A percentile compares a stretch with the other conserved stretches of the same genome.
These are phyloP conservation scores for Lasioglossum leucozonium DNA, from an alignment of 2,888 invertebrate species.

Conservation along the genomic window DNA sequence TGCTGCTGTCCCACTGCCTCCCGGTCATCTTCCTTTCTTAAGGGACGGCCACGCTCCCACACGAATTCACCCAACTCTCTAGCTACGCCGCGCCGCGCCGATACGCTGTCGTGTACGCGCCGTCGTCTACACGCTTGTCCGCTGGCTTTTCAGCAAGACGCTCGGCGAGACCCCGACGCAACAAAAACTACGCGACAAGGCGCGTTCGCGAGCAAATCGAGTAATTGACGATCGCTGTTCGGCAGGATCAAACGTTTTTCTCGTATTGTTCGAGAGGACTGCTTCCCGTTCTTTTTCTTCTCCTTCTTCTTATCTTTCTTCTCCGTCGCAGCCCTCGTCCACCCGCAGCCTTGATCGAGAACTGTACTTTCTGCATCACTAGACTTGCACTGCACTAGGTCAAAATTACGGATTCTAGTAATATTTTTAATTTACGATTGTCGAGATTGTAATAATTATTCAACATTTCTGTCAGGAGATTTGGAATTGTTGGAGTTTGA, in stretches of 20 bases:
- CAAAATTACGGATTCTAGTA: no score
- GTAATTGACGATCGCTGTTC: conserved; percentile 16
- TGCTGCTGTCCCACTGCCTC: conserved; percentile 45
- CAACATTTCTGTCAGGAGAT: no score
- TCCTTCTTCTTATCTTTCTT: not conserved
- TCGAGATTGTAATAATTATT: no score
- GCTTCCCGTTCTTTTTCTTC: no score
- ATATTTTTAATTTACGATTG: no score
- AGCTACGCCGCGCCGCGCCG: not conserved
- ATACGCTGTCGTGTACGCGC: no score
- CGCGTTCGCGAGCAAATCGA: conserved; percentile 22
- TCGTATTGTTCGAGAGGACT: not conserved
- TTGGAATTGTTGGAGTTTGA: no score
- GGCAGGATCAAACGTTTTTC: conserved; percentile 1
- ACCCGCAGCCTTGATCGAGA: not conserved
- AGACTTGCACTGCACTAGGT: no score
- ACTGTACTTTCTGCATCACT: not conserved
- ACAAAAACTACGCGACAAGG: conserved; percentile 30
- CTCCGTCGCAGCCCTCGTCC: not conserved
- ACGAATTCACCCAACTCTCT: conserved; percentile 34
- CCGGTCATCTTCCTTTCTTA: conserved; percentile 43
- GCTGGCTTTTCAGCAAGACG: not conserved
- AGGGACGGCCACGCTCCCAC: conserved; percentile 1
- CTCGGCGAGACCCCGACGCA: not conserved
- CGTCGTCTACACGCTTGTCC: not conserved